Conservation (phyloP, 2,888 invertebrate species). For the Sphaerophoria rueppellii region DNA sequence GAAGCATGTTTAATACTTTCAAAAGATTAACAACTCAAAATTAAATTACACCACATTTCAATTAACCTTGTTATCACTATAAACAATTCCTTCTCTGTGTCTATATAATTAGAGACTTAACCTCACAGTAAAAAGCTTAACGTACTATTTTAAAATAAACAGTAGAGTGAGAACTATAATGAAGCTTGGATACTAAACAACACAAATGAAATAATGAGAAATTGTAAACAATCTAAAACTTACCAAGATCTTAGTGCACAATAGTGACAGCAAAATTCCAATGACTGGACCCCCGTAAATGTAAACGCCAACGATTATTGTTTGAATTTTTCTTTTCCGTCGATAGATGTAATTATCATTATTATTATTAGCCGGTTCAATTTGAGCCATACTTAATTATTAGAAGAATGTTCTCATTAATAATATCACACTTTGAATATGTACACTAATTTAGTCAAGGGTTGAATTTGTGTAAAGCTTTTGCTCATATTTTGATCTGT, state of each 20-base stretch:
- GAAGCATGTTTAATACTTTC: too few relatives aligned
- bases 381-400: slow-evolving; percentile 3
- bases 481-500: not conserved
- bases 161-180: too few relatives aligned
- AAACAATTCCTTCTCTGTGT: too few relatives aligned
- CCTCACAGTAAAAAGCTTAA: too few relatives aligned
- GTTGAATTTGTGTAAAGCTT: not conserved
- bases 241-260: slow-evolving; percentile 11
- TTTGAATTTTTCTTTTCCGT: slow-evolving; percentile 32
- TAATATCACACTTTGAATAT: not conserved
- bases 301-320: slow-evolving; percentile 17
- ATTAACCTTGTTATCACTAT: too few relatives aligned
- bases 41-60: too few relatives aligned
- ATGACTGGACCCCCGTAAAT: not conserved
- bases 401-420: not conserved
- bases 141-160: too few relatives aligned
- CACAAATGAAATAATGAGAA: not conserved
- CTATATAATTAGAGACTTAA: too few relatives aligned
- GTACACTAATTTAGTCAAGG: slow-evolving; percentile 6
- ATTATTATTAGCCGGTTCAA: slow-evolving; percentile 1
- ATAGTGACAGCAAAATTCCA: slow-evolving; percentile 1
- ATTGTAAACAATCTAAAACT: not conserved
- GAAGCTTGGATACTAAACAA: not conserved
- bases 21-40: too few relatives aligned
- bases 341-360: not conserved